Conservation (phyloP, 53 echinoderm and acorn worm species). For the Holothuria leucospilota region DNA sequence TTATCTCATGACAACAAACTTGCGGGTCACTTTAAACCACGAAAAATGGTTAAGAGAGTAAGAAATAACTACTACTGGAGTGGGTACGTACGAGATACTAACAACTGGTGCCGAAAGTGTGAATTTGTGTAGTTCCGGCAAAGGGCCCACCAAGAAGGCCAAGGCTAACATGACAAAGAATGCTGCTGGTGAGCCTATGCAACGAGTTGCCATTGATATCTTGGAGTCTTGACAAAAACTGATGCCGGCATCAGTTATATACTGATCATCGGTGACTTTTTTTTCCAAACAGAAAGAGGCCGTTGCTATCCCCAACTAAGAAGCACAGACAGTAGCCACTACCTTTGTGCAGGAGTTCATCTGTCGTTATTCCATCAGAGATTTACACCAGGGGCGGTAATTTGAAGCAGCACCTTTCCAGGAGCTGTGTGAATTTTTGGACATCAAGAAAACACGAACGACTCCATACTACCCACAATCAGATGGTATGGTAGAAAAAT, state of each 20-base stretch:
- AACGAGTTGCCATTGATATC: background rate
- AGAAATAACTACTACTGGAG: constrained; percentile 25
- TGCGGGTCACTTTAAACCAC: background rate
- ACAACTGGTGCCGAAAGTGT: constrained; percentile 14
- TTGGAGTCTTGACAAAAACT: background rate
- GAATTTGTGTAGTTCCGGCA: constrained; percentile 5
- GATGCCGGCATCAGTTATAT: background rate
- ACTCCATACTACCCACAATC: constrained; percentile 23
- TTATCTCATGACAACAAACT: background rate
- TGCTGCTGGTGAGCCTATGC: constrained; percentile 17
- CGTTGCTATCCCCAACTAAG: constrained; percentile 8
- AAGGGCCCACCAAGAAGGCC: background rate
- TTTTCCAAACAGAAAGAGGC: constrained; percentile 16
- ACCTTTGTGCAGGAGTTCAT: constrained; percentile 22
- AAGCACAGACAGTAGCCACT: constrained; percentile 3
- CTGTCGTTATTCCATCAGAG: constrained; percentile 22
- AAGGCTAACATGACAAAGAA: background rate
- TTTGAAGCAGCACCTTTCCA: constrained; percentile 14
- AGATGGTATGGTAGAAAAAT: background rate
- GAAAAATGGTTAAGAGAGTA: constrained; percentile 10
- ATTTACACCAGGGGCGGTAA: constrained; percentile 5
- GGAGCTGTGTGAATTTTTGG: background rate
- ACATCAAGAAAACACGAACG: background rate
- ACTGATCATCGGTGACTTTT: constrained; percentile 5
- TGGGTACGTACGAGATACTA: background rate